Base-by-base conservation (phyloP, 30 jellyfish, hydroid and myxozoan genomes). In the Catostylus mosaicus region DNA sequence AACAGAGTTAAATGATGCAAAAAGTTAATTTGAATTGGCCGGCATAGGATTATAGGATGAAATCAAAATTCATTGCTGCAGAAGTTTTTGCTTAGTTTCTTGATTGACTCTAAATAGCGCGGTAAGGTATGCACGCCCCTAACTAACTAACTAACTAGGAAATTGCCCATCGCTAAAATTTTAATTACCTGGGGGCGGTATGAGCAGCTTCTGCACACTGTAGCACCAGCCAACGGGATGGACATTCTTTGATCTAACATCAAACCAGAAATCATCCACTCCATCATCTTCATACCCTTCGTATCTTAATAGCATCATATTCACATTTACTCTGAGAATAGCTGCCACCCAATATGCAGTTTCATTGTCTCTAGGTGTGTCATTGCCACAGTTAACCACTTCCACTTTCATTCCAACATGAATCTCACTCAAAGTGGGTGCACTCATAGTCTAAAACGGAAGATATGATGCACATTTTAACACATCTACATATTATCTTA, bases 191-290 rank as follows among this genome's bases (percentile, higher is more conserved):
- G 94, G 93, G 18, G 98, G 98, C 30, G 98, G 98, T 14, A 92
- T 93, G 14, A 92, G 94, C 34, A 86, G 89, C 64, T 70, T 73
- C 73, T 93, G 97, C 19, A 85, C 93, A 57, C 96, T 87, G 80
- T 92, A 92, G 70, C 98, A 92, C 98, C 98, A 92, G 3, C 98
- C 98, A 54, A 92, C 96, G 0, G 98, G 97, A 56, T 92, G 98
- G 14, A 92, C 78, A 73, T 86, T 80, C 67, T 82, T 92, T 18
- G 98, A 92, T 29, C 98, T 74, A 12, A 92, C 93, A 80, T 92
- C 98, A 52, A 92, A 72, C 98, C 98, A 92, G 73, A 92, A 92
- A 70, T 92, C 95, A 63, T 86, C 84, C 23, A 19, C 76, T 35
- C 85, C 86, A 64, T 86, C 96, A 38, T 80, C 91, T 60, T 87